A percentile compares a stretch with the other conserved stretches of the same genome.
phyloP scores from a whole-genome alignment of 2,113 vertebrate genomes.

The Scatophagus argus region DNA sequence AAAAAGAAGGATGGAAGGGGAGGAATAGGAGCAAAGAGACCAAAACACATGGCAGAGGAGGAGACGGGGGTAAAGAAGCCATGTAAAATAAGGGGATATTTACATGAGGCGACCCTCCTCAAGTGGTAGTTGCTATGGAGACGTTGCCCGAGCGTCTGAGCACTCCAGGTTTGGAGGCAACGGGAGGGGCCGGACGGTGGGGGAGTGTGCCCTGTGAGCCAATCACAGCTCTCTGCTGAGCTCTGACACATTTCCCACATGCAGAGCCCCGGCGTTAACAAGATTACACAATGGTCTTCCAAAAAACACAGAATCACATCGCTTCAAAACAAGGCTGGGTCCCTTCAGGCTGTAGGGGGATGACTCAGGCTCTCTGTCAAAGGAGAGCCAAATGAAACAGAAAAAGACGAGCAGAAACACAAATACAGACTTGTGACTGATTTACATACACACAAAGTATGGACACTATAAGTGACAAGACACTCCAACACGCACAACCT shows the following conservation, averaged over 20 bases:
- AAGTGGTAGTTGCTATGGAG: conserved; percentile 83
- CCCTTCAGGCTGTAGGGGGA: conserved; percentile 27
- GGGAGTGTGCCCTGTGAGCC: conserved; percentile 81
- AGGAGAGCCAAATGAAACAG: not conserved
- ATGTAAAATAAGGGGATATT: conserved; percentile 53
- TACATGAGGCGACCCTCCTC: conserved; percentile 52
- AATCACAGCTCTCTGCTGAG: conserved; percentile 63
- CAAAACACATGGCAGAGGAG: conserved; percentile 8
- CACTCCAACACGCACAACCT: conserved; percentile 13
- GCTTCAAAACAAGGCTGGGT: conserved; percentile 26
- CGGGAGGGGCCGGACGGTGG: conserved; percentile 28
- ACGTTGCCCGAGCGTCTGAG: conserved; percentile 79
- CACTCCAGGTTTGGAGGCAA: conserved; percentile 57
- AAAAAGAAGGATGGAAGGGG: not conserved
- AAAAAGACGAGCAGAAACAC: not conserved
- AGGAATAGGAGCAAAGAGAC: not conserved
- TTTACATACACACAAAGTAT: not conserved
- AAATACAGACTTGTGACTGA: conserved; percentile 18
- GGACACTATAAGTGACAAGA: conserved; percentile 22
- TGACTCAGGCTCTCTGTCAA: conserved; percentile 13
- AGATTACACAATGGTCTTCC: conserved; percentile 75
- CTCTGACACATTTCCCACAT: conserved; percentile 74
- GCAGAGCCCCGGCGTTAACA: conserved; percentile 63
- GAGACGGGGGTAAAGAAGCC: conserved; percentile 15
- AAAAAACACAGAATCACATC: conserved; percentile 50